Conservation (phyloP, 2,797 vertebrate species). For the Hyperoplus lanceolatus region DNA sequence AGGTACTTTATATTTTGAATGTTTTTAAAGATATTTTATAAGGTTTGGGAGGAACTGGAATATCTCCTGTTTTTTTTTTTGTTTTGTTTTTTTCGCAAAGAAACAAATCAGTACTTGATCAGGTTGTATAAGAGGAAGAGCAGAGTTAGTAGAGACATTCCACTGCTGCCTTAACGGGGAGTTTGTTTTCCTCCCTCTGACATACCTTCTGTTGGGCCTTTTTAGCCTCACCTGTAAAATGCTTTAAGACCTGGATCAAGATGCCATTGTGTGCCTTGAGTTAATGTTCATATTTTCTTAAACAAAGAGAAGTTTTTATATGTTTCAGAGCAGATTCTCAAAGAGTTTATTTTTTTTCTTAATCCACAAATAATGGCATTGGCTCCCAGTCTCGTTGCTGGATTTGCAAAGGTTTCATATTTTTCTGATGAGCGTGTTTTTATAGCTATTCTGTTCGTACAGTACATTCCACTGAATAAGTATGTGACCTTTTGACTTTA, state of each 20-base stretch:
- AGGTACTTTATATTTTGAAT: slow-evolving; percentile 86
- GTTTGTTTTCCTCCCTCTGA: slow-evolving; percentile 38
- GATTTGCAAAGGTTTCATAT: slow-evolving; percentile 30
- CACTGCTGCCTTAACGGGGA: slow-evolving; percentile 52
- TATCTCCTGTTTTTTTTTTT: slow-evolving; percentile 35
- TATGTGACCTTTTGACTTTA: slow-evolving; percentile 31
- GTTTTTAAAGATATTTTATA: slow-evolving; percentile 62
- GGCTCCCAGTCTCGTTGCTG: slow-evolving; percentile 37
- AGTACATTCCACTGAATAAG: slow-evolving; percentile 55
- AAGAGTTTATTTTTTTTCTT: slow-evolving; percentile 27
- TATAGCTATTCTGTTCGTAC: slow-evolving; percentile 14
- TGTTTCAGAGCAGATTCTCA: slow-evolving; percentile 11
- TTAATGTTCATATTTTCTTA: slow-evolving; percentile 18
- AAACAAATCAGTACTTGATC: slow-evolving; percentile 64
- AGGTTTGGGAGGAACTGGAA: slow-evolving; percentile 73
- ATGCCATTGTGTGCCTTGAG: slow-evolving; percentile 39
- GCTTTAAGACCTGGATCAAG: slow-evolving; percentile 29
- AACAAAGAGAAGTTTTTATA: slow-evolving; percentile 3
- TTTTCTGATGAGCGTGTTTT: slow-evolving; percentile 33
- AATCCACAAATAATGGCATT: slow-evolving; percentile 29
- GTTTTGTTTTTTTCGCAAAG: slow-evolving; percentile 40
- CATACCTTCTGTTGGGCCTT: slow-evolving; percentile 14
- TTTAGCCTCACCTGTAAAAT: slow-evolving; percentile 28
- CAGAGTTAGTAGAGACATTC: slow-evolving; percentile 49
- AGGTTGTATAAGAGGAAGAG: slow-evolving; percentile 48